phyloP scores from a whole-genome alignment of 1,140 invertebrate genomes.

The Apis laboriosa region DNA sequence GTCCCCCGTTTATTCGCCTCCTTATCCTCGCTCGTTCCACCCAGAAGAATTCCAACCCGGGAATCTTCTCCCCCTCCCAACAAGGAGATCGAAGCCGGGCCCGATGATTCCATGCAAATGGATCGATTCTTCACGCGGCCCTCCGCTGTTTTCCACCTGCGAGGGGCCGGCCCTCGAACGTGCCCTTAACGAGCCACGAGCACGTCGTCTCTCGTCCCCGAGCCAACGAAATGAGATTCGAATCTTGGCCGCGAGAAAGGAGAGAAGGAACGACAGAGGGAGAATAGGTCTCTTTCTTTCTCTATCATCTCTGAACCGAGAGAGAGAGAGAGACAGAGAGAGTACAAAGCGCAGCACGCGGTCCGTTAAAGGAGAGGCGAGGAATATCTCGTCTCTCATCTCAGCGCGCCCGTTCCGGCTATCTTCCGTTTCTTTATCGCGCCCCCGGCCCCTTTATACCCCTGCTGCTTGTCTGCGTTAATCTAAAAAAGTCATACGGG shows the following conservation, averaged over 20 bases:
- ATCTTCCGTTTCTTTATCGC: conserved; percentile 48
- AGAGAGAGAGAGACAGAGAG: conserved; percentile 44
- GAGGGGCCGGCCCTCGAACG: not conserved
- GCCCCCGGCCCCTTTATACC: not conserved
- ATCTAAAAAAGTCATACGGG: conserved; percentile 22
- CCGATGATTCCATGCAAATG: conserved; percentile 21
- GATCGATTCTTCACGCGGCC: conserved; percentile 20
- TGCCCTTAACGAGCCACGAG: conserved; percentile 46
- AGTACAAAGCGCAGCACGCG: conserved; percentile 65
- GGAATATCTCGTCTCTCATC: conserved; percentile 66
- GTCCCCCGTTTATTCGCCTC: not conserved
- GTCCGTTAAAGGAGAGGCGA: conserved; percentile 62
- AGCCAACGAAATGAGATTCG: conserved; percentile 50
- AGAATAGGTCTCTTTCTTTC: conserved; percentile 52
- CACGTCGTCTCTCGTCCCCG: conserved; percentile 43
- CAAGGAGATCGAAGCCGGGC: no score
- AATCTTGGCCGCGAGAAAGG: conserved; percentile 50
- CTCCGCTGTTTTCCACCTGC: not conserved
- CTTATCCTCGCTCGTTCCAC: not conserved
- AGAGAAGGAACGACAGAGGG: conserved; percentile 36
- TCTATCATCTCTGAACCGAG: conserved; percentile 9
- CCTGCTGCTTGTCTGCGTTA: conserved; percentile 7
- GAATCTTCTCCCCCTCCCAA: not conserved
- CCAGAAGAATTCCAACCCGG: not conserved
- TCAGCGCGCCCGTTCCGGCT: conserved; percentile 56